These are phyloP conservation scores for Dorcus parallelipipedus DNA, from an alignment of 2,888 invertebrate species.

Conservation along the genomic window DNA sequence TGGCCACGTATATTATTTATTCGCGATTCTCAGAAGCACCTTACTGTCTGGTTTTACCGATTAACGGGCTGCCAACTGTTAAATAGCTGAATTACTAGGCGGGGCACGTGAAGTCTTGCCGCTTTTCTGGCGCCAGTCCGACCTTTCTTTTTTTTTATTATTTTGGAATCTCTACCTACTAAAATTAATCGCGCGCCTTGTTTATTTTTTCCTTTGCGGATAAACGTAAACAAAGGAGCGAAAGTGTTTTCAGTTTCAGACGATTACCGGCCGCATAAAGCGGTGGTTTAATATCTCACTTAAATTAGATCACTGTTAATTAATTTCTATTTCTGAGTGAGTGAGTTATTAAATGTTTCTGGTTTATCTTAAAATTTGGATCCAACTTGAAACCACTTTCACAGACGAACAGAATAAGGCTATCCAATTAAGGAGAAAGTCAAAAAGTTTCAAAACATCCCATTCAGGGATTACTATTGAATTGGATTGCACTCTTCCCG, in stretches of 20 bases:
- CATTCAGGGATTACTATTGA: no score
- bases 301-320: no score
- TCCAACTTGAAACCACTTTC: no score
- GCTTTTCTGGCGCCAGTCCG: slow-evolving; percentile 1
- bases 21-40: not conserved
- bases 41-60: not conserved
- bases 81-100: not conserved
- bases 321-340: no score
- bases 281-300: no score
- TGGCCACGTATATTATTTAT: not conserved
- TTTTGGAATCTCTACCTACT: not conserved
- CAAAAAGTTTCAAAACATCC: no score
- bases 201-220: not conserved
- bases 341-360: no score
- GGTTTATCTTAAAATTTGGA: no score
- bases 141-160: not conserved
- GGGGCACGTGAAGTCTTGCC: not conserved
- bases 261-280: not conserved
- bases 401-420: no score
- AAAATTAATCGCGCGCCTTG: not conserved
- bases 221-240: not conserved
- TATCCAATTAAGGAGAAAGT: no score
- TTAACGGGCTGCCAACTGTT: not conserved
- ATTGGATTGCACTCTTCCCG: no score
- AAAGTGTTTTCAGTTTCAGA: not conserved